Evolutionary conservation across 2,888 invertebrate species (phyloP), one percentile per base, ranked within the genome.

Genomic region (Athalia cordata): DNA sequence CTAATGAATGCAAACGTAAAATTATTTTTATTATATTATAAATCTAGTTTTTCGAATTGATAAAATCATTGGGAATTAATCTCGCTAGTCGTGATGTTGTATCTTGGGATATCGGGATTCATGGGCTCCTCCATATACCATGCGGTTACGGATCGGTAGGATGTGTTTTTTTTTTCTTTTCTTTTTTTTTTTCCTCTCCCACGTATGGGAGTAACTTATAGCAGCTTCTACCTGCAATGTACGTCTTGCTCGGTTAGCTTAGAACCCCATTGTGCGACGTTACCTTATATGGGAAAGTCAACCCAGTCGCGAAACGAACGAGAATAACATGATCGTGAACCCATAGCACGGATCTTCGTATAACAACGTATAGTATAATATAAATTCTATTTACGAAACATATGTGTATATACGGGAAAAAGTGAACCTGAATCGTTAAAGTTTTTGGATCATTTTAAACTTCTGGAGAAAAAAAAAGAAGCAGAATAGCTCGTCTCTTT

Each of bases 1-100:
- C 97, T 0, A 95, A 98, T 90, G 99, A 98, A 90, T 98, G 98
- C 92, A 95, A 96, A 93, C 95, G 99, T 99, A 91, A 93, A 95
- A 55, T 55, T 5, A 55, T 61, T n/a, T 6, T 13, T 13, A 57
- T n/a, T n/a, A 61, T 13, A 15, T 15, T 61, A 3, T 6, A 61
- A 15, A 3, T 2, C 3, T 9, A 9, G 7, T 9, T 52, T 52
- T 52, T 29, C 29, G 1, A 29, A 29, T 29, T 29, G 2, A 29
- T 29, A 29, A 29, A 29, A 29, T 29, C 52, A 52, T 52, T 11
- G 52, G 29, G 29, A 2, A 29, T 29, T 29, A 29, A 29, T 29
- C 29, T 1, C 29, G 29, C 29, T 29, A 29, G 29, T 29, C 29
- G 29, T 29, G 29, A 29, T 29, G 29, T 29, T 29, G 2, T 29